Conservation (phyloP, 2,888 invertebrate genomes). For the Latrodectus hesperus region DNA sequence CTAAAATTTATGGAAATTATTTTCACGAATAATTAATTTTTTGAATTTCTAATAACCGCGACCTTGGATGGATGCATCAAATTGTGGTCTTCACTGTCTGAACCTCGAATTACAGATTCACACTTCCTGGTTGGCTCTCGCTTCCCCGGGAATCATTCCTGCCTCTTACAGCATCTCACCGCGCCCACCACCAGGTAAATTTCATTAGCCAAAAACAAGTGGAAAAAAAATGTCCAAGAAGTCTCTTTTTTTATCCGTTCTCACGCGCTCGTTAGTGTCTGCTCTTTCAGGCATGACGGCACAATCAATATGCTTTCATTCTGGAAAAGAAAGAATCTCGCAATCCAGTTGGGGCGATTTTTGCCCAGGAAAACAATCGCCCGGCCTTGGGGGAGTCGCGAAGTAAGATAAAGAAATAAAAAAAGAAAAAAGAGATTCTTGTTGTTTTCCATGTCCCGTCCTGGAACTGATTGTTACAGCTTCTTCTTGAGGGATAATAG, state of each 20-base stretch:
- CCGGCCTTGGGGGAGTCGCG: constrained; percentile 48
- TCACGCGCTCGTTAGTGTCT: constrained; percentile 43
- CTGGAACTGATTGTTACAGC: constrained; percentile 66
- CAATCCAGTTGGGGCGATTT: constrained; percentile 55
- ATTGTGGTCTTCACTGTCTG: too few species aligned
- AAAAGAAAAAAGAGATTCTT: constrained; percentile 42
- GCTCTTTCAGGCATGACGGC: constrained; percentile 63
- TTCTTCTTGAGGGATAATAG: constrained; percentile 66
- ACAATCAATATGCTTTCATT: constrained; percentile 55
- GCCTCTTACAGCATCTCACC: constrained; percentile 30
- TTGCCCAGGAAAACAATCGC: constrained; percentile 53
- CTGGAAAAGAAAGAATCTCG: constrained; percentile 34
- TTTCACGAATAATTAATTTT: too few species aligned
- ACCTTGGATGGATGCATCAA: too few species aligned
- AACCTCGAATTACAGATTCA: not conserved
- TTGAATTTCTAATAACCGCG: too few species aligned
- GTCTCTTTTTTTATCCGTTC: constrained; percentile 25
- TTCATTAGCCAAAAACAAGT: constrained; percentile 24
- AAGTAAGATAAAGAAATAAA: not conserved
- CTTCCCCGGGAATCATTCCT: not conserved
- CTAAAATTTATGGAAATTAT: too few species aligned
- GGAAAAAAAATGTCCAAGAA: constrained; percentile 30
- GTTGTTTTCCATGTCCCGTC: constrained; percentile 46
- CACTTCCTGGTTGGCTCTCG: constrained; percentile 45
- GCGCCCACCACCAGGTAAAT: constrained; percentile 43